Conservation (phyloP, 2,797 vertebrate species). For the Acanthis flammea region DNA sequence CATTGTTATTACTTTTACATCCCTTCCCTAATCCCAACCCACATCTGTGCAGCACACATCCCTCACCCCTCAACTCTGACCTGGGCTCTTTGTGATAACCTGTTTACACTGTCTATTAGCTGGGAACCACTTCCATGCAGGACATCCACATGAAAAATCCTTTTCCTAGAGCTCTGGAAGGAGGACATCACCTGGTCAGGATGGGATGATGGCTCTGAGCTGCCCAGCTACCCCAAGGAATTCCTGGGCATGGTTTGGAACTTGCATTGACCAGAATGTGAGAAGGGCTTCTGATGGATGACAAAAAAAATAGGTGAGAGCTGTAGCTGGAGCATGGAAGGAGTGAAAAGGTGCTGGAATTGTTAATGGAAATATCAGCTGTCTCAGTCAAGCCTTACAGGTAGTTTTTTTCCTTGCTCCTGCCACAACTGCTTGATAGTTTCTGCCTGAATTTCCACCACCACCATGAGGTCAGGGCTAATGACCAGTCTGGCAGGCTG, state of each 20-base stretch:
- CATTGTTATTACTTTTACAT: neutral
- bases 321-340: neutral
- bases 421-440: neutral
- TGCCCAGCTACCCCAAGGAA: neutral
- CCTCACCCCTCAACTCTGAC: neutral
- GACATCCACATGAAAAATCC: neutral
- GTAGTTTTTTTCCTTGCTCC: neutral
- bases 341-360: neutral
- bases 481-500: neutral
- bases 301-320: neutral
- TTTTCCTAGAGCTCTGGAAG: neutral
- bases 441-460: neutral
- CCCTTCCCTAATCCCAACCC: neutral
- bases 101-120: accelerated
- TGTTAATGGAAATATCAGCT: neutral
- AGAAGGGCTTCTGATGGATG: neutral
- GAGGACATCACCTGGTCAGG: neutral
- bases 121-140: neutral
- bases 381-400: neutral
- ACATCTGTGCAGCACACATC: neutral
- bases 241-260: neutral
- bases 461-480: neutral
- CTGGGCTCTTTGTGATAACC: neutral
- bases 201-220: neutral
- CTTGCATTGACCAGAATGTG: neutral